Conservation (phyloP, 2,797 vertebrate species). For the Chrysolophus pictus region DNA sequence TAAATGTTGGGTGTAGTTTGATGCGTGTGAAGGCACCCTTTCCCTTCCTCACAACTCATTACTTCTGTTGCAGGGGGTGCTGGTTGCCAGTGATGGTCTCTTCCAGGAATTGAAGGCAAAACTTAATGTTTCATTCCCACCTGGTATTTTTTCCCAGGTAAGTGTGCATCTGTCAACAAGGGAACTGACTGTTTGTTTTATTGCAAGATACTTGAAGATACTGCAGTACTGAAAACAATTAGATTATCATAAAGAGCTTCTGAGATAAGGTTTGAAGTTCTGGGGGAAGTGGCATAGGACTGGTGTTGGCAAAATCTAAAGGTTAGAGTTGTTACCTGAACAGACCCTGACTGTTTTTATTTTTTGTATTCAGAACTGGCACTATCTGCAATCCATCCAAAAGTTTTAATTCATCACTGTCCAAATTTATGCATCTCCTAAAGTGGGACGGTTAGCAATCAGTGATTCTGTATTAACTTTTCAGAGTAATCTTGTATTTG, state of each 20-base stretch:
- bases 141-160: background rate
- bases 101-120: slow-evolving; percentile 40
- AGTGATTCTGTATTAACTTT: background rate
- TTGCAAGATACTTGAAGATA: background rate
- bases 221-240: background rate
- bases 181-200: background rate
- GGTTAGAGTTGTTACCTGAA: background rate
- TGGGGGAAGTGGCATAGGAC: accelerated
- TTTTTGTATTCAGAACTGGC: background rate
- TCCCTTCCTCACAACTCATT: background rate
- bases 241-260: background rate
- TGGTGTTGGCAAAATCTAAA: background rate
- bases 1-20: background rate
- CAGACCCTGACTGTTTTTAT: too few species aligned
- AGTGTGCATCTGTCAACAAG: background rate
- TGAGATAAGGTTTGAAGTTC: background rate
- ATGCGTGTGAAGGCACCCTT: background rate
- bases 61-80: slow-evolving; percentile 26
- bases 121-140: background rate
- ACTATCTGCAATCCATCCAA: background rate
- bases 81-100: background rate
- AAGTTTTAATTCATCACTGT: background rate
- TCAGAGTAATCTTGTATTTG: background rate
- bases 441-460: background rate
- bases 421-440: background rate